Evolutionary conservation across 2,888 invertebrate genomes (phyloP), one percentile per base, ranked within the genome.

Genomic region (Drosophila emarginata): DNA sequence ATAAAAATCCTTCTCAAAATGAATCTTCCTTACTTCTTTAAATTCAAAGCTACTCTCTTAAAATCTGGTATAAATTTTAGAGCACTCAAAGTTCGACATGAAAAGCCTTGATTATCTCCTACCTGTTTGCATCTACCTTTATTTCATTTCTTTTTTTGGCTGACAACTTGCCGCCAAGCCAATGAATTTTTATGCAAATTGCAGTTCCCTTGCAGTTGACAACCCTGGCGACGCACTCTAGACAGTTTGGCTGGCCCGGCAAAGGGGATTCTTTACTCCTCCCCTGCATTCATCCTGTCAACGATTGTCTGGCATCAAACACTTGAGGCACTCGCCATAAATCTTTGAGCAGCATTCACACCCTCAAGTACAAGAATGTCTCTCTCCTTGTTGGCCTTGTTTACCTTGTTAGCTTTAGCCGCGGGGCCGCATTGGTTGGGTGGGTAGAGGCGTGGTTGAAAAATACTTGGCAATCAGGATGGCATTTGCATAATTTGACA

Each of bases 121-220:
- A 18, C 28, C 61, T 64, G 61, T 64, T 65, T 63, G 56, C 40
- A 61, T 23, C 21, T 36, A 67, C 67, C 64, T 81, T 45, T 9
- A 36, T 21, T 39, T 64, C 82, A 76, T 83, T 72, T 21, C 12
- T 18, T 21, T 45, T 45, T 45, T 45, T 45, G 45, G 45, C 45
- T 45, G 45, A 18, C 78, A 80, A 77, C 74, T 85, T 82, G 72
- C 74, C 78, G 80, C 74, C 74, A 77, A 79, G 76, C 83, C 88
- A 89, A 89, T 89, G 88, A 89, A 89, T 89, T 89, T 89, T 89
- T 89, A 89, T 89, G 89, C 89, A 89, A 89, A 89, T 89, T 87
- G 88, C 83, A 84, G 74, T 79, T 76, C 74, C 80, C 83, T 78
- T 81, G 79, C 78, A 77, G 77, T 78, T 85, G 79, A 87, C 85